Evolutionary conservation across 2,113 vertebrate species (phyloP).

Genomic region (Rhabdornis inornatus): DNA sequence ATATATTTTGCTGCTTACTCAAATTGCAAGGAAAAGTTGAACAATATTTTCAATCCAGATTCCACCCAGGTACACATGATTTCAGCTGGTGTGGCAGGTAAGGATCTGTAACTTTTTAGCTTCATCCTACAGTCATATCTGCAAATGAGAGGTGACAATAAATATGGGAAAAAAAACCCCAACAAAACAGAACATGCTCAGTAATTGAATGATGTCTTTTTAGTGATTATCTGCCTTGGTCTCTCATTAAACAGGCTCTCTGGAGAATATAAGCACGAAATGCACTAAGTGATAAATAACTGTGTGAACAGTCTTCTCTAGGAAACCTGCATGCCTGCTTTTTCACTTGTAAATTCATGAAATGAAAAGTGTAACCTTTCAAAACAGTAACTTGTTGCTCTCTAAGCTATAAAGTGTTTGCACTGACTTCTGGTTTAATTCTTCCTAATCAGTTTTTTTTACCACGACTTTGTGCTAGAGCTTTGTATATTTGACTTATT

Average conservation of each 20-base stretch:
- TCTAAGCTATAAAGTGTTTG: background rate
- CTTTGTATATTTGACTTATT: conserved; percentile 34
- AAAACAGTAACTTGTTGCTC: background rate
- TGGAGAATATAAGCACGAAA: background rate
- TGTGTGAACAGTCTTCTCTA: background rate
- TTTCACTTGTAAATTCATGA: background rate
- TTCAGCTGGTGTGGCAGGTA: conserved; percentile 96
- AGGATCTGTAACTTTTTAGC: conserved; percentile 65
- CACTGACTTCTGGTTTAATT: background rate
- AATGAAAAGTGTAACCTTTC: background rate
- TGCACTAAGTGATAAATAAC: background rate
- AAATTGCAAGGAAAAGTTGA: conserved; percentile 91
- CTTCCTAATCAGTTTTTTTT: conserved; percentile 7
- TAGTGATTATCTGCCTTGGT: background rate
- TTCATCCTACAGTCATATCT: background rate
- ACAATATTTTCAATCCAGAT: conserved; percentile 86
- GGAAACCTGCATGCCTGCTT: background rate
- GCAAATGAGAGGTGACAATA: background rate
- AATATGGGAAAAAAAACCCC: background rate
- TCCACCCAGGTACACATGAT: conserved; percentile 94
- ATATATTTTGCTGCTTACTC: conserved; percentile 99
- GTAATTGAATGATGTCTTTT: background rate
- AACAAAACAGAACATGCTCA: background rate
- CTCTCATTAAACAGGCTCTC: background rate
- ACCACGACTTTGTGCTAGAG: conserved; percentile 21